These are phyloP conservation scores for Tenthredo scrophulariae DNA, from an alignment of 2,888 invertebrate species.

Conservation along the genomic window DNA sequence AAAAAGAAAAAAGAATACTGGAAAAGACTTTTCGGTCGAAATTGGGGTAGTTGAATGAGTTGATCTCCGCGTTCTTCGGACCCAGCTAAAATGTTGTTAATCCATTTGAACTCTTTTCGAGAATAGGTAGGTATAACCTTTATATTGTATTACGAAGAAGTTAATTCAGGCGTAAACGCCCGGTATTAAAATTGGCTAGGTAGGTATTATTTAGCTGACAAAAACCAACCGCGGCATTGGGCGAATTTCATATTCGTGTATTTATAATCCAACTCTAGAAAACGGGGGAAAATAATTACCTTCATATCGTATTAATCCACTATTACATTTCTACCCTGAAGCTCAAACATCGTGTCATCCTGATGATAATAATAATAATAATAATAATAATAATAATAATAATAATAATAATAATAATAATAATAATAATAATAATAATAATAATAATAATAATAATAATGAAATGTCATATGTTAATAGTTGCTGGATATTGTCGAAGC, in stretches of 20 bases:
- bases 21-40: neutral
- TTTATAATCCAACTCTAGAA: constrained; percentile 19
- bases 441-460: neutral
- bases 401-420: neutral
- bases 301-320: neutral
- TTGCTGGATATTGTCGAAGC: neutral
- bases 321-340: neutral
- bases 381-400: neutral
- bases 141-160: constrained; percentile 33
- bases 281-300: neutral
- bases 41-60: constrained; percentile 16
- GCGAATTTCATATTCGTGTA: neutral
- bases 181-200: constrained; percentile 25
- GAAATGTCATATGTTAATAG: constrained; percentile 27
- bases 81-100: constrained; percentile 19
- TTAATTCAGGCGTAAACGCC: constrained; percentile 30
- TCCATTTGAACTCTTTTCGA: constrained; percentile 19
- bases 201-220: neutral
- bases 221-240: neutral
- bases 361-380: neutral
- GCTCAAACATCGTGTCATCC: neutral
- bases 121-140: neutral
- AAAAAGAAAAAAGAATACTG: neutral
- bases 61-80: constrained; percentile 8
- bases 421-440: neutral